Conservation (phyloP, 2,113 vertebrate species). For the Natator depressus region DNA sequence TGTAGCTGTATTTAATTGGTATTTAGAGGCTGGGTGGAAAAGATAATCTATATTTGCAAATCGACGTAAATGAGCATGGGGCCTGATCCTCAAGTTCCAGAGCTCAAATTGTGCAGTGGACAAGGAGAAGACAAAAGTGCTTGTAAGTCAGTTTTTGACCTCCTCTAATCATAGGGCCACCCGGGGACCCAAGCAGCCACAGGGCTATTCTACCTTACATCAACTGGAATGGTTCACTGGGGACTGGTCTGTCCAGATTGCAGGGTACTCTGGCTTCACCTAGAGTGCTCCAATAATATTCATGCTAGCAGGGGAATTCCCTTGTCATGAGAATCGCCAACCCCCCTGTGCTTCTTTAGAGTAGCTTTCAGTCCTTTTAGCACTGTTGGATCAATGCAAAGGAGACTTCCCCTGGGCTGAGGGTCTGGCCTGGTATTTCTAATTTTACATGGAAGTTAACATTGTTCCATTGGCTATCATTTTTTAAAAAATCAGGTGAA, state of each 20-base stretch:
- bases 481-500: background rate
- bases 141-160: fast-evolving
- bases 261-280: background rate
- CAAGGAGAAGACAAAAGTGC: background rate
- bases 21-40: background rate
- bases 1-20: background rate
- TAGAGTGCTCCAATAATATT: background rate
- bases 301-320: background rate
- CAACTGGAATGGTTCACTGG: background rate
- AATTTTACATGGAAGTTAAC: background rate
- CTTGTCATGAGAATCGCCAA: background rate
- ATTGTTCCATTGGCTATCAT: background rate
- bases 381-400: background rate
- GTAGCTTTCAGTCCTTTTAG: background rate
- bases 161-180: background rate
- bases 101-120: background rate
- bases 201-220: background rate
- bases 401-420: background rate
- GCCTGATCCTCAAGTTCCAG: background rate
- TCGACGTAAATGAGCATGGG: fast-evolving
- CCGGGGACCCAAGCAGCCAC: background rate
- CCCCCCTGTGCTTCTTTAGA: background rate
- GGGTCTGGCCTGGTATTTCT: background rate
- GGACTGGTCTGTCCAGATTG: background rate
- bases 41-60: background rate